phyloP scores from a whole-genome alignment of 1,140 invertebrate genomes.

The Philaenus spumarius region DNA sequence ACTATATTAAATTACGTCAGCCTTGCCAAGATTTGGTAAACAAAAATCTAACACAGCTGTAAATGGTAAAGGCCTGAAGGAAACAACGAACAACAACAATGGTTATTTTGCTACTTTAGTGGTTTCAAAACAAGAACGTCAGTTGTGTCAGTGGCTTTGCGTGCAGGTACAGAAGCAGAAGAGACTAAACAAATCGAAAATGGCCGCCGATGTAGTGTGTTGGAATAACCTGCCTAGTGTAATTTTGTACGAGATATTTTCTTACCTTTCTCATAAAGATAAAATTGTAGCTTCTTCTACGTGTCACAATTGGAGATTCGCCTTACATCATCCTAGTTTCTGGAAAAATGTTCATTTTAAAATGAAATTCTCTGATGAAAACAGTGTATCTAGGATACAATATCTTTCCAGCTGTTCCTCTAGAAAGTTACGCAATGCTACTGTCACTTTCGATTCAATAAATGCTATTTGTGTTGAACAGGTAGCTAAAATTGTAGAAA shows the following conservation, averaged over 20 bases:
- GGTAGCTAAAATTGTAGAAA: constrained; percentile 30
- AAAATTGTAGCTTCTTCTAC: constrained; percentile 50
- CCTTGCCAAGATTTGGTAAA: too few relatives aligned
- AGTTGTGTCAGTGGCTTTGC: too few relatives aligned
- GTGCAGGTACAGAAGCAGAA: too few relatives aligned
- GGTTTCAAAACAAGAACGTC: too few relatives aligned
- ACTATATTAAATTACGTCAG: too few relatives aligned
- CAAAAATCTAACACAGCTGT: too few relatives aligned
- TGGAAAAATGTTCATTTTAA: constrained; percentile 41
- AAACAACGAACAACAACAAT: too few relatives aligned
- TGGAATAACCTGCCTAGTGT: constrained; percentile 54
- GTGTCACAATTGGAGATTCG: constrained; percentile 54
- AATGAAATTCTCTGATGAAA: constrained; percentile 13
- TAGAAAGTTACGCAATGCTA: constrained; percentile 40
- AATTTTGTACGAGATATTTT: constrained; percentile 54
- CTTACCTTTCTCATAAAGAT: constrained; percentile 48
- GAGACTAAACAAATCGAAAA: not conserved
- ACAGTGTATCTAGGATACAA: constrained; percentile 24
- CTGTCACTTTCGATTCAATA: constrained; percentile 41
- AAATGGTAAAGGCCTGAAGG: too few relatives aligned
- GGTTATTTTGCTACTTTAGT: too few relatives aligned
- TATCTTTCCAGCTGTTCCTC: constrained; percentile 42
- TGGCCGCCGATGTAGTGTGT: constrained; percentile 26
- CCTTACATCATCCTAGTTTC: constrained; percentile 52
- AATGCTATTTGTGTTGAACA: constrained; percentile 38